A percentile compares a stretch with the other conserved stretches of the same genome.
Evolutionary conservation across 1,140 invertebrate genomes (phyloP).

Genomic region (Orchesella cincta): DNA sequence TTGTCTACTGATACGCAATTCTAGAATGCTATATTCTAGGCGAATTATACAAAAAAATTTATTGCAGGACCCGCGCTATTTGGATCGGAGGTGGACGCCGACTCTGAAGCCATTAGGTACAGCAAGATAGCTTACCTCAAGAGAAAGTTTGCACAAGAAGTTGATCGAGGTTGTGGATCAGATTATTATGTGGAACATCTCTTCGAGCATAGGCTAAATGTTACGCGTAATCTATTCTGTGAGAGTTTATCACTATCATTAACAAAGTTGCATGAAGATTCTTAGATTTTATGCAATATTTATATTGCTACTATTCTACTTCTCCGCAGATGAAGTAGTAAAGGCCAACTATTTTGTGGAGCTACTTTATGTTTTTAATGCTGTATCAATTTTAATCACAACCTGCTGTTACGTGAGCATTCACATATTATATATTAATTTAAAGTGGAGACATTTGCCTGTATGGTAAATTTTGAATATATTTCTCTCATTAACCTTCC

Average conservation of each 20-base stretch:
- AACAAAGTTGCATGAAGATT: background rate
- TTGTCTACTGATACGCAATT: too few species aligned
- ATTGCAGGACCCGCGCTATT: background rate
- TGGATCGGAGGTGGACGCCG: background rate
- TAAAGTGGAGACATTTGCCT: background rate
- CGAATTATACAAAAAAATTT: background rate
- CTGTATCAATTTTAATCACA: background rate
- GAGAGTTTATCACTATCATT: background rate
- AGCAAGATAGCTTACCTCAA: background rate
- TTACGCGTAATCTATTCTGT: background rate
- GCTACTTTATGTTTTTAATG: background rate
- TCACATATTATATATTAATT: background rate
- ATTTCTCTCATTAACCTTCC: background rate
- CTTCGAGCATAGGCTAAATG: background rate
- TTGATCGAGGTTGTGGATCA: background rate
- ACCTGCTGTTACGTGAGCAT: constrained; percentile 17
- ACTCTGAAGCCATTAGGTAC: background rate
- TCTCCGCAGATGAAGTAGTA: background rate
- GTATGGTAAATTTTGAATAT: background rate
- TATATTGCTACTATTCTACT: background rate
- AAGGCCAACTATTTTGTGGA: background rate
- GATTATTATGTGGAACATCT: background rate
- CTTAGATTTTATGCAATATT: background rate
- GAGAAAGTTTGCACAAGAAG: background rate
- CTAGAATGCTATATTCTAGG: too few species aligned